Conservation (phyloP, 2,888 invertebrate genomes). For the Dicyrtoma fusca region DNA sequence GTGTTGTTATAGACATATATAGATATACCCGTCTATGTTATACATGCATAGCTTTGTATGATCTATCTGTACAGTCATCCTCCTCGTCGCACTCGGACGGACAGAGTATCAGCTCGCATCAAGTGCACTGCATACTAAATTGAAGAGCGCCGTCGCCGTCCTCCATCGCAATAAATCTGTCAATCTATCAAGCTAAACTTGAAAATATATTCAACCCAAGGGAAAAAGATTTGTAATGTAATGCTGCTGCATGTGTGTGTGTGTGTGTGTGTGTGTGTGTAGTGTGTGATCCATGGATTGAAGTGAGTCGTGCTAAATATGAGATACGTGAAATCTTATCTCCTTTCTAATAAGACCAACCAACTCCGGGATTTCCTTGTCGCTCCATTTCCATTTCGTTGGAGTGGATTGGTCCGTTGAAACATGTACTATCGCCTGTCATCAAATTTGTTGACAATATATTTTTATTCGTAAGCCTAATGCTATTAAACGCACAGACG, state of each 20-base stretch:
- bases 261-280: too few relatives aligned
- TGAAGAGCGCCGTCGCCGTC: conserved; percentile 48
- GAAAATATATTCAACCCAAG: conserved; percentile 55
- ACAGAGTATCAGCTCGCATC: conserved; percentile 17
- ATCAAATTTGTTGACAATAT: too few relatives aligned
- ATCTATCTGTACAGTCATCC: too few relatives aligned
- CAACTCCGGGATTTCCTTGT: conserved; percentile 10
- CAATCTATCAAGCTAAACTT: conserved; percentile 56
- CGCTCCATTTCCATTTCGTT: too few relatives aligned
- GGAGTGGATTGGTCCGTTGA: background rate
- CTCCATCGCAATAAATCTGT: conserved; percentile 56
- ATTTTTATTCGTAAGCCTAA: too few relatives aligned
- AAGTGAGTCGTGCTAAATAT: conserved; percentile 28
- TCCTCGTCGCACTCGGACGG: too few relatives aligned
- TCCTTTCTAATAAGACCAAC: conserved; percentile 29
- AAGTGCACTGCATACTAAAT: conserved; percentile 42
- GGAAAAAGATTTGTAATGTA: conserved; percentile 40
- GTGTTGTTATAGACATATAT: too few relatives aligned
- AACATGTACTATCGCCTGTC: too few relatives aligned
- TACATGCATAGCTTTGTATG: background rate
- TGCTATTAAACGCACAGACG: too few relatives aligned
- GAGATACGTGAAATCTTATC: conserved; percentile 18
- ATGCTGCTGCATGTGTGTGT: too few relatives aligned
- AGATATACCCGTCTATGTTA: too few relatives aligned
- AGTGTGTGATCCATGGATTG: conserved; percentile 33